Conservation (phyloP, 1,140 invertebrate species). For the Platyura marginata region DNA sequence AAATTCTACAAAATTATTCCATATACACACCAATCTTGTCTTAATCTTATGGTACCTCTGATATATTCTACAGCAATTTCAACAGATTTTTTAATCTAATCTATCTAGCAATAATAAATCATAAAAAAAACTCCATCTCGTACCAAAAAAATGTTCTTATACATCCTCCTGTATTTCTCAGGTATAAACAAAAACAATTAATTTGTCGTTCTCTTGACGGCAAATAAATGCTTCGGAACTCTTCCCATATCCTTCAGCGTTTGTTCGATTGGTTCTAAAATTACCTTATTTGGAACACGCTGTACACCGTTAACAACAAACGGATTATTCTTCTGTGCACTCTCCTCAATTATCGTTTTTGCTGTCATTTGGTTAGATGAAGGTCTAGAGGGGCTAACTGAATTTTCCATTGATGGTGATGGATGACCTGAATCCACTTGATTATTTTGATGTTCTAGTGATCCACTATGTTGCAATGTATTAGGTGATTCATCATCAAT, state of each 20-base stretch:
- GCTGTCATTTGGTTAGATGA: background rate
- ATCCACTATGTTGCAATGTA: background rate
- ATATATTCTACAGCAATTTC: too few species aligned
- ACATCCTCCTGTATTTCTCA: too few species aligned
- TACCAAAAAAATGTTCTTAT: too few species aligned
- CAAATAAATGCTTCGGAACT: background rate
- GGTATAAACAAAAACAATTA: too few species aligned
- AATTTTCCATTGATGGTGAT: slow-evolving; percentile 1
- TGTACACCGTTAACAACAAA: background rate
- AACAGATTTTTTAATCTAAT: too few species aligned
- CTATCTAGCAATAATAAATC: too few species aligned
- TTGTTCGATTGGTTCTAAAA: slow-evolving; percentile 3
- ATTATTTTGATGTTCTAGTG: too few species aligned
- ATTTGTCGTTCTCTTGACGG: background rate
- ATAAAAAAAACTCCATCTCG: too few species aligned
- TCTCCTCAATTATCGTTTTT: background rate
- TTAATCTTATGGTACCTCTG: too few species aligned
- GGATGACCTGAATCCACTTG: slow-evolving; percentile 4
- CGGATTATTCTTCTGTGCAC: background rate
- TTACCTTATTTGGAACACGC: slow-evolving; percentile 2
- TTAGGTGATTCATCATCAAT: background rate
- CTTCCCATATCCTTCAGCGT: background rate
- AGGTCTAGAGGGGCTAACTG: background rate
- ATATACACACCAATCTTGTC: too few species aligned
- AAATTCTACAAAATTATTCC: too few species aligned